phyloP scores from a whole-genome alignment of 2,888 invertebrate genomes.

The Drosophila histrio region DNA sequence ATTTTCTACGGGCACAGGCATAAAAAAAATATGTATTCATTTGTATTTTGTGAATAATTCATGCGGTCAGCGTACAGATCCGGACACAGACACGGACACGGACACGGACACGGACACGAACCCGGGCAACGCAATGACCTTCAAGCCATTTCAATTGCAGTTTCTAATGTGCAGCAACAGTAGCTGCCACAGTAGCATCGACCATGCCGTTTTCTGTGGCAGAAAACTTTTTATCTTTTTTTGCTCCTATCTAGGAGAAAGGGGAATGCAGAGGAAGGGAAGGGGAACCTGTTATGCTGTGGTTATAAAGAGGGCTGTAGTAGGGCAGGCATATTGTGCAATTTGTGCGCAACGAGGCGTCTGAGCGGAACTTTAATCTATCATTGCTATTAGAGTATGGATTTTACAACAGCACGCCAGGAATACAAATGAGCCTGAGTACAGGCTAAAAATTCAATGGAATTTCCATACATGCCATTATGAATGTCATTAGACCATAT shows the following conservation, averaged over 20 bases:
- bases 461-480: neutral
- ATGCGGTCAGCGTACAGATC: conserved; percentile 42
- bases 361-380: conserved; percentile 63
- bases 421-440: conserved; percentile 56
- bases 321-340: conserved; percentile 34
- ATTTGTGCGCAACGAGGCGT: conserved; percentile 50
- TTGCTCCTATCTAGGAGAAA: neutral
- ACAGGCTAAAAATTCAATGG: neutral
- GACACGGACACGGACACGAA: neutral
- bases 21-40: conserved; percentile 1
- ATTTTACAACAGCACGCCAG: conserved; percentile 31
- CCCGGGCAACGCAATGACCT: conserved; percentile 11
- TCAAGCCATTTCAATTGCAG: conserved; percentile 48
- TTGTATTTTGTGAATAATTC: conserved; percentile 51
- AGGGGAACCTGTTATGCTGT: neutral
- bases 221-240: conserved; percentile 24
- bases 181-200: conserved; percentile 7
- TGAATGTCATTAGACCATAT: neutral
- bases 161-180: conserved; percentile 41
- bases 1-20: conserved; percentile 21
- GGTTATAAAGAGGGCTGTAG: neutral
- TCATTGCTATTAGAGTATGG: conserved; percentile 50
- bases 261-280: too few relatives aligned
- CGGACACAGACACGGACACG: neutral
- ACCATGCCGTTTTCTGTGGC: conserved; percentile 12